Evolutionary conservation across 2,797 vertebrate genomes (phyloP).

Genomic region (Acanthurus leucopareius): DNA sequence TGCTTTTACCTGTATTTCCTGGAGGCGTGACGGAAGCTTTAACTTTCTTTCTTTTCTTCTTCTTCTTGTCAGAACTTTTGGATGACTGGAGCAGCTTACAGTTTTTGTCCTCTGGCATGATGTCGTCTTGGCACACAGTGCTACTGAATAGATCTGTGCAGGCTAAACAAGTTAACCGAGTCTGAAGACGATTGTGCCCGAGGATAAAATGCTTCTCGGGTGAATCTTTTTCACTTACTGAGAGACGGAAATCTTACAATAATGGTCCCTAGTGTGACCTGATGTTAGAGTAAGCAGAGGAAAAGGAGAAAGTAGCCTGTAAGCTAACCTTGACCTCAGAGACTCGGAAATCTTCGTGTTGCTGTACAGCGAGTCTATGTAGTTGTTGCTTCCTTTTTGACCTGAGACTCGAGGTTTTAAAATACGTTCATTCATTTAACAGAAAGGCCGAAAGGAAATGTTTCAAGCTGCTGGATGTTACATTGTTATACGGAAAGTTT

Average conservation of each 20-base stretch:
- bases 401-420: neutral
- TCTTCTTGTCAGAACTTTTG: conserved; percentile 28
- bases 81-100: conserved; percentile 5
- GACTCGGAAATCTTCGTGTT: neutral
- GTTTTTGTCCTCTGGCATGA: conserved; percentile 48
- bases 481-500: neutral
- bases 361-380: too few relatives aligned
- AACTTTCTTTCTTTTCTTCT: conserved; percentile 46
- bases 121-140: neutral
- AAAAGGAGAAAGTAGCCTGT: neutral
- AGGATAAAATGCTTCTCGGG: neutral
- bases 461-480: too few relatives aligned
- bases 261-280: too few relatives aligned
- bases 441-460: neutral
- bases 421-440: neutral
- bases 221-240: neutral
- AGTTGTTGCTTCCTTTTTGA: too few relatives aligned
- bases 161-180: neutral
- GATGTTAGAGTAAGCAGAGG: too few relatives aligned
- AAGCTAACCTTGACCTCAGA: neutral
- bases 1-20: conserved; percentile 54
- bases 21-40: conserved; percentile 31
- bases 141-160: neutral
- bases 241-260: too few relatives aligned
- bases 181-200: neutral